Evolutionary conservation across 2,797 vertebrate species (phyloP), one percentile per base, ranked within the genome.

Genomic region (Sternarchorhynchus goeldii): DNA sequence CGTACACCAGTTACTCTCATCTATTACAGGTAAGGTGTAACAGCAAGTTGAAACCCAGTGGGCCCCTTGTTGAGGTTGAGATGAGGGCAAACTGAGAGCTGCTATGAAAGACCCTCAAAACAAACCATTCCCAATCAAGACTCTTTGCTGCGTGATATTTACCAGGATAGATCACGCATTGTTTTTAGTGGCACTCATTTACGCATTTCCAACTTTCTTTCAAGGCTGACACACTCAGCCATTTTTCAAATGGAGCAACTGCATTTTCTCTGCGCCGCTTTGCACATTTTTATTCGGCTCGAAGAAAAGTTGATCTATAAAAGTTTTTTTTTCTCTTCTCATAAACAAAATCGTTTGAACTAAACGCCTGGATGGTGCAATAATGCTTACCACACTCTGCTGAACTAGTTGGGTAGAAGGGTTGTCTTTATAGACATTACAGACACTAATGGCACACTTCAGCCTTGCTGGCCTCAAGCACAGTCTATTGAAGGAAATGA

Each of bases 11-110:
- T 86, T 36, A 79, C 75, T 58, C 72, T 87, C 83, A 79, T 81
- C 67, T 81, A 88, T 86, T 74, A 88, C 85, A 89, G 89, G 88
- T 89, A 87, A 89, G 87, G 88, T 87, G 87, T 92, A 87, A 87
- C 72, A 6, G 73, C 41, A 45, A 84, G 87, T 57, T 84, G 85
- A 87, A 85, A 62, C 83, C 82, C 84, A 82, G 29, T 4, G 83
- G 86, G 64, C 82, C 84, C 59, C 86, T 77, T 73, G 79, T 86
- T 85, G 81, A 73, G 79, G 58, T 29, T 29, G 34, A 67, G 18
- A 86, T 87, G 89, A 85, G 81, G 60, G 75, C 77, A 81, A 32
- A 62, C 10, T 74, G 66, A 77, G n/a, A 62, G 29, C 67, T 45
- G 2, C 57, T 7, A 69, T 39, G n/a, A 67, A 80, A 57, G 14